phyloP scores from a whole-genome alignment of 2,113 vertebrate genomes.

The Hypanus sabinus region DNA sequence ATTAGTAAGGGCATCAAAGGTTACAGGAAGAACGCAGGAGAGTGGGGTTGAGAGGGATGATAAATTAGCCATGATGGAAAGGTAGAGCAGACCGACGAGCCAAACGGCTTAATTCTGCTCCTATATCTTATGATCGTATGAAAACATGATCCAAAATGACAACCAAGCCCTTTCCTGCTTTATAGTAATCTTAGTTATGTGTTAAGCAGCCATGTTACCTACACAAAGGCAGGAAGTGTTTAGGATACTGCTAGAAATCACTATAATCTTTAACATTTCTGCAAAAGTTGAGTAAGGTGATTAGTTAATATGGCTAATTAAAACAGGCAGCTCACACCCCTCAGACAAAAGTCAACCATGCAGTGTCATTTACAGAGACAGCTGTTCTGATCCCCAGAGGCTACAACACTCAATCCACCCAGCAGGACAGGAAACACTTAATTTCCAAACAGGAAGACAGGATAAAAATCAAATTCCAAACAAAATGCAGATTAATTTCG shows the following conservation, averaged over 20 bases:
- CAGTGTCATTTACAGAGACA: not conserved
- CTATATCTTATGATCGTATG: no score
- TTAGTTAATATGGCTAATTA: not conserved
- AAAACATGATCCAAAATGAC: not conserved
- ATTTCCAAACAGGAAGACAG: not conserved
- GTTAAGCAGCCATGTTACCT: not conserved
- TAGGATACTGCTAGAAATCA: not conserved
- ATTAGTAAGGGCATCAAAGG: no score
- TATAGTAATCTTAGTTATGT: not conserved
- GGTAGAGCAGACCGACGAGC: no score
- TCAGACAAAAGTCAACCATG: not conserved
- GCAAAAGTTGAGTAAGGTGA: not conserved
- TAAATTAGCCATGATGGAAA: no score
- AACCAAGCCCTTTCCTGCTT: not conserved
- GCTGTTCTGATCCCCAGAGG: not conserved
- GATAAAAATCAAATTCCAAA: not conserved
- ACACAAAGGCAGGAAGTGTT: not conserved
- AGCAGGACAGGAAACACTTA: not conserved
- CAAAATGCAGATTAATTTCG: not conserved
- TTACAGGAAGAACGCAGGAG: no score
- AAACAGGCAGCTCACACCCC: not conserved
- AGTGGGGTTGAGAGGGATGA: no score
- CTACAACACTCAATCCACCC: not conserved
- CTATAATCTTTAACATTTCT: not conserved
- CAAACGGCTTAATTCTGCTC: no score